Evolutionary conservation across 2,888 invertebrate species (phyloP), one percentile per base, ranked within the genome.

Genomic region (Acanthosoma haemorrhoidale): DNA sequence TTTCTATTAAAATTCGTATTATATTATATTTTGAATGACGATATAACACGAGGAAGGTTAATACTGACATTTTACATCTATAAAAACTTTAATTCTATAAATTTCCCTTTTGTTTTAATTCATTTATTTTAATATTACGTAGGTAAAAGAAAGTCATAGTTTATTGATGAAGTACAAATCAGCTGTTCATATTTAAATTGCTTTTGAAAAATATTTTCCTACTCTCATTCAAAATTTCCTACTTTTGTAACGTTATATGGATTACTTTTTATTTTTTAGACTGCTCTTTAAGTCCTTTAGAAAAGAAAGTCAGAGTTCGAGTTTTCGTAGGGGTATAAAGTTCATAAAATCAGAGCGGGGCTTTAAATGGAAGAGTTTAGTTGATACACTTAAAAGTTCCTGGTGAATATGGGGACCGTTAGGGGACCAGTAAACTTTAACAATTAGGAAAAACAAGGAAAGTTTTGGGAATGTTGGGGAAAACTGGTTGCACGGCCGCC

Each of bases 331-430:
- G 51, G n/a, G 21, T 25, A 25, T 51, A 51, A 25, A 51, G 29
- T 51, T 51, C 51, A 2, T 25, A 25, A 51, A 51, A 51, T 51
- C 51, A 21, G 18, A 25, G 25, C 51, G 13, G 11, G 51, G 51
- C 51, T 25, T n/a, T 51, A 51, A 51, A 51, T 6, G 25, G 25
- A 3, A 25, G 51, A 51, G 51, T 51, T 51, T 51, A 51, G 51
- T 51, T n/a, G 21, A 51, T 51, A 51, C 51, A 51, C 51, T 51
- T 51, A 51, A 25, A 51, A 51, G 25, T 51, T 51, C 29, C 21
- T 25, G 29, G 51, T 25, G 51, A 51, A 51, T 51, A 51, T 51
- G 51, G 21, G 51, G 25, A 51, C 13, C 9, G n/a, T 25, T 21
- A n/a, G n/a, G 51, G 21, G 51, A 25, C 21, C 13, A 51, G 51